Evolutionary conservation across 2,113 vertebrate genomes (phyloP).

Genomic region (Leptobrachium leishanense): DNA sequence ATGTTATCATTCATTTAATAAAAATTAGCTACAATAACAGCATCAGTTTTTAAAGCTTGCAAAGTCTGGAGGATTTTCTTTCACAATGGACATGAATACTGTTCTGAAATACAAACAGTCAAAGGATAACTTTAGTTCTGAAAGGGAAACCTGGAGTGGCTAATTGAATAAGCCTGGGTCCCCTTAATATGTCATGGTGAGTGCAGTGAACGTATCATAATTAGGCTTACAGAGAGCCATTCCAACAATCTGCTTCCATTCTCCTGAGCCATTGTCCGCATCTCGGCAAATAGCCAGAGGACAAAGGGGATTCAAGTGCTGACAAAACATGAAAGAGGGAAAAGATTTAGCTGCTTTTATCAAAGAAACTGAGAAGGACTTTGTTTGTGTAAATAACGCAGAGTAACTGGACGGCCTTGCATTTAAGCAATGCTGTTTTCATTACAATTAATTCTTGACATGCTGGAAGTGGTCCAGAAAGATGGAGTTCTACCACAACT

Average conservation of each 20-base stretch:
- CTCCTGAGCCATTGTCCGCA: slow-evolving; percentile 87
- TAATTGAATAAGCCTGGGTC: slow-evolving; percentile 99
- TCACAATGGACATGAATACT: slow-evolving; percentile 93
- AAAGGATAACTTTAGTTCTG: slow-evolving; percentile 98
- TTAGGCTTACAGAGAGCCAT: slow-evolving; percentile 99
- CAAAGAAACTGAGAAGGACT: slow-evolving; percentile 97
- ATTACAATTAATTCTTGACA: slow-evolving; percentile 87
- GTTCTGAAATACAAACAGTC: slow-evolving; percentile 99
- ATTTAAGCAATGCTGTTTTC: slow-evolving; percentile 87
- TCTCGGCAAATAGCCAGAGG: slow-evolving; percentile 99
- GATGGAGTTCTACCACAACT: slow-evolving; percentile 81
- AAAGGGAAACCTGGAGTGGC: slow-evolving; percentile 98
- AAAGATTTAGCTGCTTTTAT: slow-evolving; percentile 99
- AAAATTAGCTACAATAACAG: slow-evolving; percentile 96
- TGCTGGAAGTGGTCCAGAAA: slow-evolving; percentile 80
- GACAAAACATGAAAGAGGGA: slow-evolving; percentile 99
- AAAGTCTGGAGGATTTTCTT: slow-evolving; percentile 92
- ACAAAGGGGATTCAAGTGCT: slow-evolving; percentile 99
- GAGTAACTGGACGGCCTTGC: slow-evolving; percentile 86
- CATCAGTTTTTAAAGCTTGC: slow-evolving; percentile 81
- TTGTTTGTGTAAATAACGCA: slow-evolving; percentile 99
- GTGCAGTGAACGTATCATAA: slow-evolving; percentile 99
- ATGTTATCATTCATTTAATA: slow-evolving; percentile 94
- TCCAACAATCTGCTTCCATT: slow-evolving; percentile 99
- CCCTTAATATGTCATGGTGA: slow-evolving; percentile 99